Base-by-base conservation (phyloP, 2,113 vertebrate species). In the Furnarius figulus region DNA sequence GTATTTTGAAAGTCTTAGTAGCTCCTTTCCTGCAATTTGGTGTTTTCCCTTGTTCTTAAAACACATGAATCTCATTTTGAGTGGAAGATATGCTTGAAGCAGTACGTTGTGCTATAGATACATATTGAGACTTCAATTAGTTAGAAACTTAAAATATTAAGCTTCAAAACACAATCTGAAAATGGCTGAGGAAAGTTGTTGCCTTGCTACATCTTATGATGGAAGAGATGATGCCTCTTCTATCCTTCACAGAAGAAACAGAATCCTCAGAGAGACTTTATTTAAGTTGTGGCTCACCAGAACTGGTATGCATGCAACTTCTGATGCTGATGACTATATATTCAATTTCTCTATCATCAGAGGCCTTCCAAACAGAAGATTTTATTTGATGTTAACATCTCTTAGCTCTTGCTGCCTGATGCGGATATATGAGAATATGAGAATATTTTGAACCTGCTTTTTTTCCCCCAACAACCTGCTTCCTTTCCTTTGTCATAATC, bases 21-120 rank as follows among this genome's bases (percentile, higher is more conserved):
- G 10, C 22, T 55, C 12, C 6, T 71, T 87, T 62, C 19, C 19
- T 52, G 37, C 59, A 65, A 53, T 61, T 74, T 55, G 9, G 28
- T 65, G 10, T 30, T 74, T 85, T 70, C 76, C 0, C 15, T 73
- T 52, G 39, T 55, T 66, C 22, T 71, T 71, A 66, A 56, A 83
- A 50, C 0, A 0, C 39, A 40, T 0, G 2, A 53, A n/a, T 56
- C 30, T 46, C 21, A 14, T 28, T 89, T 75, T 31, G 21, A 47
- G 23, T 62, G 67, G 24, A 58, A n/a, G 4, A 2, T 77, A 17
- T 58, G 9, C 15, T 56, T 71, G 40, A 66, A 87, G 16, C 47
- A 47, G 58, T 52, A 27, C 37, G 21, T 46, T 66, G 9, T 31
- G 10, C 37, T 50, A 11, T 37, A 53, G 14, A 14, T 31, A 62